Conservation (phyloP, 2,113 vertebrate species). For the Cyanistes caeruleus region DNA sequence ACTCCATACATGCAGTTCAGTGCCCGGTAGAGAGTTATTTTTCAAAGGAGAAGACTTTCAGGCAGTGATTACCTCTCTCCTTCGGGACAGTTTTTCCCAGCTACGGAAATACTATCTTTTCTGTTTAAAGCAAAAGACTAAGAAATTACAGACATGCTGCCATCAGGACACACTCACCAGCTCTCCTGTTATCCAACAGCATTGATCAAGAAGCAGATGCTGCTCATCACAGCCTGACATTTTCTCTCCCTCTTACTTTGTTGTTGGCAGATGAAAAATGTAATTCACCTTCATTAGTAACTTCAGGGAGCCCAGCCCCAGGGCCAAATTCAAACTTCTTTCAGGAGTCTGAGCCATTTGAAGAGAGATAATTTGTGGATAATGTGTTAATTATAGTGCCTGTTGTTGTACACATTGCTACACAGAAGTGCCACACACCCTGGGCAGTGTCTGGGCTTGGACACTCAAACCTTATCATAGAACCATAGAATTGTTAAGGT, state of each 20-base stretch:
- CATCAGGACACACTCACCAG: background rate
- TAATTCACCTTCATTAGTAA: background rate
- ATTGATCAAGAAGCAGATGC: background rate
- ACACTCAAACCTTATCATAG: background rate
- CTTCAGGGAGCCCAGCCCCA: background rate
- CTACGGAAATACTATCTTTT: background rate
- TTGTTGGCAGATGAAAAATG: background rate
- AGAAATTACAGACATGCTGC: background rate
- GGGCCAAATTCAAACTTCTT: background rate
- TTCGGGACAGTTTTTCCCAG: background rate
- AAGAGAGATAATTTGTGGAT: background rate
- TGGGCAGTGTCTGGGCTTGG: background rate
- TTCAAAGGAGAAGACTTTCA: background rate
- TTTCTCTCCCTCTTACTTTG: background rate
- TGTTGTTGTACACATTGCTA: background rate
- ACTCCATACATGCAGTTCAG: background rate
- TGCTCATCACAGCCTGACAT: background rate
- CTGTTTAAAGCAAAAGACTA: background rate
- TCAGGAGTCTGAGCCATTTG: background rate
- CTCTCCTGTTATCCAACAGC: background rate
- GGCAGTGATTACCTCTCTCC: background rate
- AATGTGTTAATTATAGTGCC: background rate
- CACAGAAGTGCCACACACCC: background rate
- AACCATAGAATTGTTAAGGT: background rate
- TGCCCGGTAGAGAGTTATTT: background rate